phyloP scores from a whole-genome alignment of 2,797 vertebrate genomes.

The Chelmon rostratus region DNA sequence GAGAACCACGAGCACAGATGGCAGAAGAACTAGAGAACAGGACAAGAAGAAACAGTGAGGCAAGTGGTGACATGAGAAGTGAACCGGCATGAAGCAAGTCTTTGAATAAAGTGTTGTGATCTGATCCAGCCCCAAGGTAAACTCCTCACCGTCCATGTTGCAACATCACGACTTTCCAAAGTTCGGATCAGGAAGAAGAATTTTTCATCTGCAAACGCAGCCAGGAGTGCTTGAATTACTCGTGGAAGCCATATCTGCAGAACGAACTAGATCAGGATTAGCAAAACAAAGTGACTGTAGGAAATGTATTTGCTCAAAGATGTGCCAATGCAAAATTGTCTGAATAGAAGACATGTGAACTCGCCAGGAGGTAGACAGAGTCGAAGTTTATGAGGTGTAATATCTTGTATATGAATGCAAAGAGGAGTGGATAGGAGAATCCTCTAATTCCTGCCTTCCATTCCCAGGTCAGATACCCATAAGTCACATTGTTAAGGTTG shows the following conservation, averaged over 20 bases:
- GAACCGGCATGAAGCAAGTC: neutral
- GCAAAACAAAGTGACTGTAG: neutral
- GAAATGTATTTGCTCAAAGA: neutral
- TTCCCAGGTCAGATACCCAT: slow-evolving; percentile 98
- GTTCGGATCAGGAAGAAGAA: slow-evolving; percentile 88
- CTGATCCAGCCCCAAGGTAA: neutral
- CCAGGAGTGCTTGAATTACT: slow-evolving; percentile 89
- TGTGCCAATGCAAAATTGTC: neutral
- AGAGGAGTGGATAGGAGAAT: slow-evolving; percentile 92
- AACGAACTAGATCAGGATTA: slow-evolving; percentile 24
- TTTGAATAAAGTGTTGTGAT: neutral
- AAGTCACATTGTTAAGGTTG: slow-evolving; percentile 84
- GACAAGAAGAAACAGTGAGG: slow-evolving; percentile 2
- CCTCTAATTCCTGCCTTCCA: slow-evolving; percentile 93
- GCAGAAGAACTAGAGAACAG: slow-evolving; percentile 89
- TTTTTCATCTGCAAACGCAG: slow-evolving; percentile 91
- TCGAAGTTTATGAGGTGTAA: slow-evolving; percentile 89
- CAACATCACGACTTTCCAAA: slow-evolving; percentile 86
- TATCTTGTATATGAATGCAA: slow-evolving; percentile 91
- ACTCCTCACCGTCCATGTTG: slow-evolving; percentile 90
- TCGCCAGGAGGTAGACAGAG: slow-evolving; percentile 89
- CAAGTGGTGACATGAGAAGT: neutral
- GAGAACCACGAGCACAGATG: slow-evolving; percentile 98
- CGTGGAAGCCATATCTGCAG: slow-evolving; percentile 93
- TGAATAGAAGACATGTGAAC: slow-evolving; percentile 45